These are phyloP conservation scores for Achatina immaculata DNA, from an alignment of 1,140 invertebrate genomes.

Conservation along the genomic window DNA sequence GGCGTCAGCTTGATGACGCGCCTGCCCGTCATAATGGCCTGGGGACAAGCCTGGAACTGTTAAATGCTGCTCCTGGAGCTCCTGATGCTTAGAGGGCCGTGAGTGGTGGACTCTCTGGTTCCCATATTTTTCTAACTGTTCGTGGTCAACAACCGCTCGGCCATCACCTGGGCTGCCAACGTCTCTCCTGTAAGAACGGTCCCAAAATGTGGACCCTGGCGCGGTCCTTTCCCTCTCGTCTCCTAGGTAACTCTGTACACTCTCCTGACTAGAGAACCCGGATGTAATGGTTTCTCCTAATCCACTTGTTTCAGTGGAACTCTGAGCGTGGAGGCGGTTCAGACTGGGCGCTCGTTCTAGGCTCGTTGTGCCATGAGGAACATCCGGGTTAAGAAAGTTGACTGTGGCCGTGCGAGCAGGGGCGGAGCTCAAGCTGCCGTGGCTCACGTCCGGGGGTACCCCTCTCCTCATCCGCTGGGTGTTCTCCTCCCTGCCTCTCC, in stretches of 20 bases:
- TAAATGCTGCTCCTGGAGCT: not conserved
- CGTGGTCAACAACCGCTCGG: not conserved
- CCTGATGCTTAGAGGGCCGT: not conserved
- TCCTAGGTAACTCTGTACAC: slow-evolving; percentile 50
- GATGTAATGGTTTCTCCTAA: slow-evolving; percentile 63
- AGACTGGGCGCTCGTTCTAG: slow-evolving; percentile 53
- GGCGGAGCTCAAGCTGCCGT: not conserved
- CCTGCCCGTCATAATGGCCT: too few species aligned
- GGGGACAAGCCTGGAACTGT: too few species aligned
- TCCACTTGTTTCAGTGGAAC: slow-evolving; percentile 66
- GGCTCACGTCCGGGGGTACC: not conserved
- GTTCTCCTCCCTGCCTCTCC: not conserved
- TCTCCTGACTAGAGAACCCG: slow-evolving; percentile 64
- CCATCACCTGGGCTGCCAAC: not conserved
- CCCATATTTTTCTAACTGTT: too few species aligned
- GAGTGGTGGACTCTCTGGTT: not conserved
- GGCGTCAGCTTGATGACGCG: not conserved
- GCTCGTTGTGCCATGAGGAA: slow-evolving; percentile 18
- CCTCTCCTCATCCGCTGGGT: not conserved
- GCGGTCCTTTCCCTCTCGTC: not conserved
- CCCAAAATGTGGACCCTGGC: not conserved
- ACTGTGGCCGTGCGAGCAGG: not conserved
- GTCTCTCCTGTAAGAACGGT: not conserved
- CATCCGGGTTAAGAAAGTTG: slow-evolving; percentile 14
- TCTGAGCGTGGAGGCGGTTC: slow-evolving; percentile 60